Base-by-base conservation (phyloP, 23 tunicate genomes). In the Aplidium turbinatum region DNA sequence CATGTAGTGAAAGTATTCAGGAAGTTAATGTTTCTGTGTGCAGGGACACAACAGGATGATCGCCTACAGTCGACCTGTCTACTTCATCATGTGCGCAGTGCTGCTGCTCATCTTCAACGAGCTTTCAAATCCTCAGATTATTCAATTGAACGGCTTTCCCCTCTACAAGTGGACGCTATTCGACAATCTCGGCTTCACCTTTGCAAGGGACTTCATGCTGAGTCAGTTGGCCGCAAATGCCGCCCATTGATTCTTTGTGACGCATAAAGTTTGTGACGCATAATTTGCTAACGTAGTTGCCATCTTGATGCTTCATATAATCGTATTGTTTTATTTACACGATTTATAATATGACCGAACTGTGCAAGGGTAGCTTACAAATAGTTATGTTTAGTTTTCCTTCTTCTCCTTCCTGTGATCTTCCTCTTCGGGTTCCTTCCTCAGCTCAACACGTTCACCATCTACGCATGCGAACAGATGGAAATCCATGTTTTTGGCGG, bases 401-500 rank as follows among this genome's bases (percentile, higher is more conserved):
- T 67, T 16, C 63, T 76, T 42, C 64, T 69, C 22, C 67, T 89
- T 24, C 96, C 96, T 21, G 32, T 70, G 36, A 76, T 82, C 16
- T 89, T 82, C 36, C 35, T 89, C 22, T 58, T 89, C 45, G 96
- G 96, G 13, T 57, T 89, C n/a, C 74, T 89, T 16, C 96, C 96
- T 6, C 96, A 89, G 65, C 47, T 89, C 68, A 81, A 81, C 73
- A 89, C 96, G 1, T 89, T 89, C 36, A 32, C 62, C 7, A 76
- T 82, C 55, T 89, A 76, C 45, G 27, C 74, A 1, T 61, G 75
- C 38, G 96, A 89, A 52, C 96, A 89, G 57, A 48, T 60, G 1
- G 96, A 89, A 35, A 76, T 89, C 68, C 96, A 89, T 68, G 47
- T 77, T 74, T 89, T 89, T 36, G 96, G 96, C 20, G 96, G 96